These are phyloP conservation scores for Mus minutoides DNA, from an alignment of 2,797 vertebrate species.

Conservation along the genomic window DNA sequence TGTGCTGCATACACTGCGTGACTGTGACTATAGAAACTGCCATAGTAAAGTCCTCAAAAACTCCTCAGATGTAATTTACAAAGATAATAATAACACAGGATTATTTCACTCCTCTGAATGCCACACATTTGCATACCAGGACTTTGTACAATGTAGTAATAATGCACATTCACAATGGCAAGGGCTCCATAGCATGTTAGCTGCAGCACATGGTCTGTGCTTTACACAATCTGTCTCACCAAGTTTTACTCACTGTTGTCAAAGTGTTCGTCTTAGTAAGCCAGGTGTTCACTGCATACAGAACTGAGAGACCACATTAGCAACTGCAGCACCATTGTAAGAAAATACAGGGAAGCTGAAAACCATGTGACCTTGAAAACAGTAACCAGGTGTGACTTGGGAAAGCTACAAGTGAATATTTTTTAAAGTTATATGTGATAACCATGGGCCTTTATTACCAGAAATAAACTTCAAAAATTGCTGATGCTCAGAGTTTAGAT, in stretches of 20 bases:
- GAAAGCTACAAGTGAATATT: constrained; percentile 76
- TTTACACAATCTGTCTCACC: constrained; percentile 85
- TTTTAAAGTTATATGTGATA: constrained; percentile 56
- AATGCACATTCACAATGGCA: constrained; percentile 90
- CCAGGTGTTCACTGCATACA: constrained; percentile 85
- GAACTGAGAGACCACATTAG: constrained; percentile 73
- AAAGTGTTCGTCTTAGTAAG: constrained; percentile 81
- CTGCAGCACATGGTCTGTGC: constrained; percentile 85
- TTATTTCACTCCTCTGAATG: constrained; percentile 91
- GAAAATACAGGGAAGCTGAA: constrained; percentile 67
- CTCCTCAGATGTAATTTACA: constrained; percentile 91
- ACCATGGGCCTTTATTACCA: constrained; percentile 9
- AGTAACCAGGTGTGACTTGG: constrained; percentile 46
- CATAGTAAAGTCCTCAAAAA: constrained; percentile 89
- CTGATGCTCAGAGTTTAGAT: neutral
- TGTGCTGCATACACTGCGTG: constrained; percentile 85
- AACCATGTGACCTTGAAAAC: constrained; percentile 64
- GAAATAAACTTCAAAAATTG: constrained; percentile 23
- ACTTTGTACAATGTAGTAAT: constrained; percentile 90
- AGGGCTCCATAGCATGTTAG: constrained; percentile 88
- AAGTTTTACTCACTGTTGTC: constrained; percentile 84
- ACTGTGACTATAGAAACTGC: constrained; percentile 89
- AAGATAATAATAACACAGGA: constrained; percentile 91
- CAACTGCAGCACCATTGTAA: constrained; percentile 77
- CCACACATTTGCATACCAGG: constrained; percentile 90